Base-by-base conservation (phyloP, 53 echinoderm and acorn worm genomes). In the Henricia sp. region DNA sequence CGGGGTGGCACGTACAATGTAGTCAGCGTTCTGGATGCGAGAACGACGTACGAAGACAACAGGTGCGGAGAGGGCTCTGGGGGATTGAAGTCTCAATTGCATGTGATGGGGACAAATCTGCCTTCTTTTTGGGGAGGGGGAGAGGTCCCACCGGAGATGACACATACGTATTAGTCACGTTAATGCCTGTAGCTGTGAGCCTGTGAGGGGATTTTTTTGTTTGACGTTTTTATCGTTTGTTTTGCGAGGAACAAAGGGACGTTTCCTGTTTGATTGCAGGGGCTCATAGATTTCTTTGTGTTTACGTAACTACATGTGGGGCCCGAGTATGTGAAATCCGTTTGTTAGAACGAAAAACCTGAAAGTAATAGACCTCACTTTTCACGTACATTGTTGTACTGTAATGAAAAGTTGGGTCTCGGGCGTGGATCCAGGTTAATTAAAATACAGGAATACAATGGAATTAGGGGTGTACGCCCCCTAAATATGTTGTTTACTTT, bases 61-160 rank as follows among this genome's bases (percentile, higher is more conserved):
- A 55, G 55, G 55, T 55, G 55, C 50, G 71, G 71, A 24, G 71
- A 0, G 4, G 33, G 23, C 34, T 34, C 77, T 50, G 16, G 21
- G 52, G 77, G 52, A 16, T 39, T 23, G 77, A 43, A 41, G 60
- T 60, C 36, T 39, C 37, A 57, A 57, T 57, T 14, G n/a, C 75
- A 77, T 11, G 38, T 58, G 77, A 60, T 77, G 77, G 77, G 77
- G 77, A 50, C 46, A 20, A 71, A 71, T 42, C n/a, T n/a, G n/a
- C n/a, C n/a, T 43, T 71, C 32, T 71, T 43, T 71, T 26, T 43
- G 27, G 20, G 25, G 48, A 12, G 11, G 10, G 4, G 4, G n/a
- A 17, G 65, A 34, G 14, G 6, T 34, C 65, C 68, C 41, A 20
- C 77, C 59, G 77, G 77, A 77, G 77, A 53, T 77, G 77, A 77